These are phyloP conservation scores for Mesopsocus fuscifrons DNA, from an alignment of 2,888 invertebrate genomes.

Conservation along the genomic window DNA sequence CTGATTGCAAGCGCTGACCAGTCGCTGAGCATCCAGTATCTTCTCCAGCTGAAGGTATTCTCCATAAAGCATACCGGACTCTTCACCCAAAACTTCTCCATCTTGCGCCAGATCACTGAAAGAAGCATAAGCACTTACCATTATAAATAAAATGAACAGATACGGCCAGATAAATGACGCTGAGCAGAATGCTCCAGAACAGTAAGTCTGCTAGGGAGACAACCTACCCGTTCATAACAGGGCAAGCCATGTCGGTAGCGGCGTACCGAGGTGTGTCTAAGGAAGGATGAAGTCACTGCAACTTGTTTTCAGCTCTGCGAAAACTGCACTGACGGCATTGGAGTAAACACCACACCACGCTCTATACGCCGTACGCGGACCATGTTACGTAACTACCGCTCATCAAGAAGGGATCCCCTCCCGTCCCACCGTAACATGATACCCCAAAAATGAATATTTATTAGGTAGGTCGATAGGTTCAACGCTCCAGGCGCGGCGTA, in stretches of 20 bases:
- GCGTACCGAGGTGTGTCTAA: too few species aligned
- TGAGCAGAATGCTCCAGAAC: background rate
- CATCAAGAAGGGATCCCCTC: too few species aligned
- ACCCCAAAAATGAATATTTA: too few species aligned
- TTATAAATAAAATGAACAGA: background rate
- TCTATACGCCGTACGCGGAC: too few species aligned
- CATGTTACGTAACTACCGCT: too few species aligned
- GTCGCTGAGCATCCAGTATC: constrained; percentile 57
- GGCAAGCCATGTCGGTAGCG: background rate
- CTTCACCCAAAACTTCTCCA: constrained; percentile 40
- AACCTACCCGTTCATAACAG: constrained; percentile 3
- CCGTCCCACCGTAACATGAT: too few species aligned
- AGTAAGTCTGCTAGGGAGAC: background rate
- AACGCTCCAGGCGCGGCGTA: too few species aligned
- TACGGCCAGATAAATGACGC: background rate
- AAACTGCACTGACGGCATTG: too few species aligned
- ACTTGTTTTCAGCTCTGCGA: too few species aligned
- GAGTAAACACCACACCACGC: too few species aligned
- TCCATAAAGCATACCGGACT: constrained; percentile 69
- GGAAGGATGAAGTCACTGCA: too few species aligned
- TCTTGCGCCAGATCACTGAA: constrained; percentile 23
- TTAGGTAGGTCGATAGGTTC: too few species aligned
- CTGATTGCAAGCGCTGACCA: constrained; percentile 51
- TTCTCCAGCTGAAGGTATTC: constrained; percentile 85
- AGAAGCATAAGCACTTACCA: background rate